Base-by-base conservation (phyloP, 2,797 vertebrate species). In the Tadarida brasiliensis region DNA sequence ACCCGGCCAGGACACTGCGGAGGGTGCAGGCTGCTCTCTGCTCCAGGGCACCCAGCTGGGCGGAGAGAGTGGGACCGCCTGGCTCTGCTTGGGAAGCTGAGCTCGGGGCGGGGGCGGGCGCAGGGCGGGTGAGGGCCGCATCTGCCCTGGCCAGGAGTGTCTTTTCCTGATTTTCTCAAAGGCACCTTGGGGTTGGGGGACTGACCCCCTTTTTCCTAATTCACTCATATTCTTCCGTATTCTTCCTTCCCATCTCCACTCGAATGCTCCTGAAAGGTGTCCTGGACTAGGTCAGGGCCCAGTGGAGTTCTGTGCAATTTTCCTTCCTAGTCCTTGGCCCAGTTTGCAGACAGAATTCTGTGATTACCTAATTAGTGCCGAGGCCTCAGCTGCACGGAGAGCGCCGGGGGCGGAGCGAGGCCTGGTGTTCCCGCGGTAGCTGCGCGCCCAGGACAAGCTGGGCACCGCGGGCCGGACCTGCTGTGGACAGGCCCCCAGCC, bases 111-210 rank as follows among this genome's bases (percentile, higher is more conserved):
- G 20, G 33, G 74, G 39, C 39, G 5, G 39, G 39, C 7, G n/a
- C 39, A 44, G 39, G 39, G 39, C 39, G 5, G 30, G 65, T 19
- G 16, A 67, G 65, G 16, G 33, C 9, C 16, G 22, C 71, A 49
- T 4, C 19, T 86, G 19, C 78, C 65, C 73, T 22, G 47, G 12
- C 39, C 7, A 49, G 39, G n/a, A 22, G 28, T 24, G 39, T 28
- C 30, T 93, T 95, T 90, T 30, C 39, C 91, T 83, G 17, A 89
- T n/a, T 71, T 86, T 33, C 16, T 85, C 56, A 87, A 87, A 74
- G 26, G 30, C 4, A 9, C 47, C 15, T 26, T 33, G 67, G 35
- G 30, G 35, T 33, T 17, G 54, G 51, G 19, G 10, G 4, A 12
- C 85, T 67, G n/a, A 83, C 16, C 22, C n/a, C 67, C 70, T 67